These are phyloP conservation scores for Pseudomyrmex dendroicus DNA, from an alignment of 1,140 invertebrate genomes.

Conservation along the genomic window DNA sequence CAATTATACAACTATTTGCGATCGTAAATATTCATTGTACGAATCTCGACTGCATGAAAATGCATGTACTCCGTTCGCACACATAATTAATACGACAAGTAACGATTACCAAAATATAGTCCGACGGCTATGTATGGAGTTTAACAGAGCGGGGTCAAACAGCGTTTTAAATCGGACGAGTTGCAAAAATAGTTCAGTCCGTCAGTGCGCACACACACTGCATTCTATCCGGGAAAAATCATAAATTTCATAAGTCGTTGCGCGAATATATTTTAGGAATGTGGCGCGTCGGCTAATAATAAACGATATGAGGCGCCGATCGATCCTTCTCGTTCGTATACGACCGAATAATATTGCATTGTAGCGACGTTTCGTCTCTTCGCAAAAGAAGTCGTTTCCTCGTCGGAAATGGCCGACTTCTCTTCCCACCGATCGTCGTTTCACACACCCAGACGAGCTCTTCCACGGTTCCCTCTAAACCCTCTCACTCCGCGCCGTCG, in stretches of 20 bases:
- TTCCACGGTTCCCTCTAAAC: not conserved
- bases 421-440: constrained; percentile 18
- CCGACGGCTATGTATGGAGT: too few species aligned
- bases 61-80: not conserved
- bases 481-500: not conserved
- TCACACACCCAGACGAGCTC: not conserved
- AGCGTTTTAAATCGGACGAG: not conserved
- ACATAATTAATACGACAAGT: constrained; percentile 32
- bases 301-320: constrained; percentile 25
- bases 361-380: not conserved
- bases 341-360: not conserved
- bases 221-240: not conserved
- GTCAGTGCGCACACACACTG: too few species aligned
- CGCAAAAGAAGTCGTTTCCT: constrained; percentile 3
- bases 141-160: too few species aligned
- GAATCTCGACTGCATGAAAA: constrained; percentile 5
- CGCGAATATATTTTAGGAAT: constrained; percentile 2
- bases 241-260: not conserved
- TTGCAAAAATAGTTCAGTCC: not conserved
- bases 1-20: constrained; percentile 32
- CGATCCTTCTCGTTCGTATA: constrained; percentile 21
- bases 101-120: constrained; percentile 8
- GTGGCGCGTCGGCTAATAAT: constrained; percentile 1
- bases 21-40: constrained; percentile 31
- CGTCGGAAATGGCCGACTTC: constrained; percentile 6